Conservation (phyloP, 2,113 vertebrate species). For the Leptobrachium leishanense region DNA sequence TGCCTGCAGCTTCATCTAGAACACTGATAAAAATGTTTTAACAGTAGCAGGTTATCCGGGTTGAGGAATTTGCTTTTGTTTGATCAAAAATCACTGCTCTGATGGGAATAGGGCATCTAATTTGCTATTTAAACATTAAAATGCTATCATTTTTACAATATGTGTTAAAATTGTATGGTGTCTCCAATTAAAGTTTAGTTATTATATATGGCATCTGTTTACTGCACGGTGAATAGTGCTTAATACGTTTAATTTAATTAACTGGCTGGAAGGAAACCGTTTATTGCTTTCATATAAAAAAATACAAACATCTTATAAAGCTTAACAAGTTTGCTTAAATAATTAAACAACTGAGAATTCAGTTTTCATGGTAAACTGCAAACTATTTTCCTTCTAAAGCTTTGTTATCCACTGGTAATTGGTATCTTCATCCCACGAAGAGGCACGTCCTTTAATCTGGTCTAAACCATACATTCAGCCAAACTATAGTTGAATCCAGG, state of each 20-base stretch:
- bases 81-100: too few species aligned
- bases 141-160: too few species aligned
- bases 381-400: not conserved
- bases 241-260: conserved; percentile 26
- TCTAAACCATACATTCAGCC: too few species aligned
- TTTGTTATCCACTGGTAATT: not conserved
- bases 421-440: not conserved
- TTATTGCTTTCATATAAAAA: conserved; percentile 12
- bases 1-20: too few species aligned
- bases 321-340: conserved; percentile 20
- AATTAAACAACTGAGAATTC: not conserved
- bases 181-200: conserved; percentile 14
- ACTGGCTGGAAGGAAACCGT: not conserved
- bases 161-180: not conserved
- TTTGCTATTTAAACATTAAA: too few species aligned
- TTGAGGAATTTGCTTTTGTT: too few species aligned
- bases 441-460: too few species aligned
- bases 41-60: too few species aligned
- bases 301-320: conserved; percentile 13
- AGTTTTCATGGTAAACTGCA: conserved; percentile 3
- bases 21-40: too few species aligned
- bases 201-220: not conserved
- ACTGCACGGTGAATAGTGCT: not conserved
- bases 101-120: too few species aligned
- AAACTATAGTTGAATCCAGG: too few species aligned